Evolutionary conservation across 2,113 vertebrate genomes (phyloP).

Genomic region (Nesoenas mayeri): DNA sequence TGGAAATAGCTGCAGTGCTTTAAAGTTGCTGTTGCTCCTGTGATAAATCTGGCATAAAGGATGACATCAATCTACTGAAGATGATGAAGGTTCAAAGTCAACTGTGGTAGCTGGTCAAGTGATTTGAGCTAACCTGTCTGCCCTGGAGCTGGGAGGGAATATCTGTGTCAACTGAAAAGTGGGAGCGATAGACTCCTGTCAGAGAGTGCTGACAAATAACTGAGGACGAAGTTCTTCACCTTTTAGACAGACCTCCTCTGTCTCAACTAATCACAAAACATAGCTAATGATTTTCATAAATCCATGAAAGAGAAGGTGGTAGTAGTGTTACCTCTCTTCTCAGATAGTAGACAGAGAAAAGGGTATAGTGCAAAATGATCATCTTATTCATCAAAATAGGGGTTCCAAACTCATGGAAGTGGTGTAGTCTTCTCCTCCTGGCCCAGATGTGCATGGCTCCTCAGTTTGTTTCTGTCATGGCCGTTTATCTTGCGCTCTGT

Average conservation of each 20-base stretch:
- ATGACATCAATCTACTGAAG: not conserved
- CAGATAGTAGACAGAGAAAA: not conserved
- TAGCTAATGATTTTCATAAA: not conserved
- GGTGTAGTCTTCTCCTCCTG: not conserved
- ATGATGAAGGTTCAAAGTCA: not conserved
- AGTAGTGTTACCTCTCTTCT: not conserved
- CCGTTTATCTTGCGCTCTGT: not conserved
- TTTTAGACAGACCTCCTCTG: not conserved
- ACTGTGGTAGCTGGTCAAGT: not conserved
- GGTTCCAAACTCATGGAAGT: not conserved
- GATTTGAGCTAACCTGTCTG: not conserved
- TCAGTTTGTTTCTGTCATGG: not conserved
- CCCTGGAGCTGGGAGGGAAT: not conserved
- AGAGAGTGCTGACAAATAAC: not conserved
- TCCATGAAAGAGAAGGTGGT: not conserved
- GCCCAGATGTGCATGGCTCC: not conserved
- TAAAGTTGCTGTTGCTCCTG: not conserved
- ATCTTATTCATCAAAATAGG: not conserved
- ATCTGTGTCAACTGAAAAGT: not conserved
- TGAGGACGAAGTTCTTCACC: not conserved
- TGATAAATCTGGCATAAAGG: not conserved
- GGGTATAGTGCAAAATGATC: not conserved
- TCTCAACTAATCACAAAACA: not conserved
- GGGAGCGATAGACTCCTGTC: not conserved
- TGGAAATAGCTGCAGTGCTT: not conserved